Conservation (phyloP, 2,797 vertebrate species). For the Chelon labrosus region DNA sequence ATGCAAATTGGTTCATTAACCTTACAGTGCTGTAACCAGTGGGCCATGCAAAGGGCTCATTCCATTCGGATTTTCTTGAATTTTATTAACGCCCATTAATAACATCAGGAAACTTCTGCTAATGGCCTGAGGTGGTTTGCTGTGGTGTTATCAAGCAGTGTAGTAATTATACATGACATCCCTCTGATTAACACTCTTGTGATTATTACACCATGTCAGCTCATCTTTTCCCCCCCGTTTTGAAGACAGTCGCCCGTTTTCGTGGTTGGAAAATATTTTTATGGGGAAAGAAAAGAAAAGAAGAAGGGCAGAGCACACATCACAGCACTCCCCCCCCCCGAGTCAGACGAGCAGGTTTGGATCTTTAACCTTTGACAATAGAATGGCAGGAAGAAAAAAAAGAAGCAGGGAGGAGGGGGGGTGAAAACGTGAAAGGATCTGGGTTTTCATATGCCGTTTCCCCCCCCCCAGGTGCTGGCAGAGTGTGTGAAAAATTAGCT, state of each 20-base stretch:
- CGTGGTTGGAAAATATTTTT: conserved; percentile 38
- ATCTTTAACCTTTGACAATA: conserved; percentile 72
- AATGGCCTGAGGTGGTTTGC: conserved; percentile 79
- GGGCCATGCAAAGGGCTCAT: conserved; percentile 75
- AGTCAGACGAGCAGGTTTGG: conserved; percentile 29
- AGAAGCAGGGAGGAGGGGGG: conserved; percentile 11
- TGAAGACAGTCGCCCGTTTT: conserved; percentile 59
- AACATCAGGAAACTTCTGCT: conserved; percentile 76
- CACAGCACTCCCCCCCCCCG: conserved; percentile 19
- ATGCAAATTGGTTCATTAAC: conserved; percentile 88
- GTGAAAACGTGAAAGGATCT: conserved; percentile 63
- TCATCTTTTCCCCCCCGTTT: conserved; percentile 35
- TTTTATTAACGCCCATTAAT: conserved; percentile 85
- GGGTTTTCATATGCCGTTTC: conserved; percentile 59
- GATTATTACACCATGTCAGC: conserved; percentile 80
- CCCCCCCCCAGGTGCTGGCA: conserved; percentile 43
- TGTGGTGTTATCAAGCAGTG: conserved; percentile 78
- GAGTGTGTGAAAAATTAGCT: conserved; percentile 72
- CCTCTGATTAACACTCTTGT: conserved; percentile 83
- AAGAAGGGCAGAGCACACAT: conserved; percentile 24
- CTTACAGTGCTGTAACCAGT: conserved; percentile 82
- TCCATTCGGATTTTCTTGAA: conserved; percentile 77
- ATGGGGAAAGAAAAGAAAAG: background rate
- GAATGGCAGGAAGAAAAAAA: conserved; percentile 53
- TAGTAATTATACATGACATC: conserved; percentile 85